Evolutionary conservation across 2,888 invertebrate genomes (phyloP).

Genomic region (Calliphora vomitoria): DNA sequence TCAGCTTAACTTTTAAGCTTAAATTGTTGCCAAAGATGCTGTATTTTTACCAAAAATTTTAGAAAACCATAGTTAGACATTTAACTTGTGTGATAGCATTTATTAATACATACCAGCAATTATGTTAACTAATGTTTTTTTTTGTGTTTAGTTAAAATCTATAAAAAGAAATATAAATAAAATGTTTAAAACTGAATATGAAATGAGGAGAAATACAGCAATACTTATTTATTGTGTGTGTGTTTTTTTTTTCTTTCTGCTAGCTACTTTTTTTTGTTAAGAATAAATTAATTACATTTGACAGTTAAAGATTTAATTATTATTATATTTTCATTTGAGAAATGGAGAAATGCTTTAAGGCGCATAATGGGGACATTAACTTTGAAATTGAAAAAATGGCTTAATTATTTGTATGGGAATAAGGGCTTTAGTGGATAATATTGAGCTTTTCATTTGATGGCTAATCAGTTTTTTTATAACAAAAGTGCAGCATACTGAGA

Average conservation of each 20-base stretch:
- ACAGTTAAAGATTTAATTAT: constrained; percentile 31
- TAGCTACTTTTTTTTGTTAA: constrained; percentile 10
- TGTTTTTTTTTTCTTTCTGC: neutral
- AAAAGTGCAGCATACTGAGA: too few species aligned
- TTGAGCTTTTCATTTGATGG: too few species aligned
- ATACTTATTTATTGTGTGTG: constrained; percentile 16
- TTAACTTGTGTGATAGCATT: constrained; percentile 20
- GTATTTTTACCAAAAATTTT: neutral
- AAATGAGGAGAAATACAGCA: constrained; percentile 22
- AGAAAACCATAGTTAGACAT: neutral
- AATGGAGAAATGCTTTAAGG: neutral
- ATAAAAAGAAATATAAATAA: constrained; percentile 10
- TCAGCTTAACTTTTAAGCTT: neutral
- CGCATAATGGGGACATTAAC: neutral
- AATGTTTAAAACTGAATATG: neutral
- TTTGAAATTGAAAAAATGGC: neutral
- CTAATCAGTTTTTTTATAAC: too few species aligned
- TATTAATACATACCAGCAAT: constrained; percentile 34
- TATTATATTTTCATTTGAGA: neutral
- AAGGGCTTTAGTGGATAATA: neutral
- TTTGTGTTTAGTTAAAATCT: constrained; percentile 39
- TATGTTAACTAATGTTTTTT: constrained; percentile 19
- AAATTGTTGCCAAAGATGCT: neutral
- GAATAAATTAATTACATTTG: constrained; percentile 63
- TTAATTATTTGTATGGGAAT: neutral